phyloP scores from a whole-genome alignment of 1,140 invertebrate genomes.

The Chrysoperla carnea region DNA sequence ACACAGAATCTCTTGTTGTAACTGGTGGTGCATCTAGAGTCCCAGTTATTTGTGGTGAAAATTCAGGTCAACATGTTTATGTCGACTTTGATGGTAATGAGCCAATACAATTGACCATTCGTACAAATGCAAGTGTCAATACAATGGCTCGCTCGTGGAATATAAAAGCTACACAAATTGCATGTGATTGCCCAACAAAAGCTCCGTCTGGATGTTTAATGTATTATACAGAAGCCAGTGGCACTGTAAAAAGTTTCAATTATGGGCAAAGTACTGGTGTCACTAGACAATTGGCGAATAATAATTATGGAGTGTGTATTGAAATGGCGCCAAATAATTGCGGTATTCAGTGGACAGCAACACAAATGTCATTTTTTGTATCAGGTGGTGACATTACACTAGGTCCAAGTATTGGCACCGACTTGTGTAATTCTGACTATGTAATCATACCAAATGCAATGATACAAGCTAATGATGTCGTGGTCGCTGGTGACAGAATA shows the following conservation, averaged over 20 bases:
- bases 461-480: conserved; percentile 20
- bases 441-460: conserved; percentile 53
- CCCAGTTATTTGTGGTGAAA: conserved; percentile 59
- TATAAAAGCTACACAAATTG: conserved; percentile 53
- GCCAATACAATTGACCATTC: conserved; percentile 47
- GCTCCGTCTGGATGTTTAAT: conserved; percentile 65
- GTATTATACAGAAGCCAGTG: conserved; percentile 45
- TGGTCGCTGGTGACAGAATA: conserved; percentile 40
- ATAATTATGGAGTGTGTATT: conserved; percentile 60
- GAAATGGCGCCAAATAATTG: conserved; percentile 46
- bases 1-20: conserved; percentile 47
- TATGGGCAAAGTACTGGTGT: conserved; percentile 38
- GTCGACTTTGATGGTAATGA: conserved; percentile 50
- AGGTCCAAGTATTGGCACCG: conserved; percentile 35
- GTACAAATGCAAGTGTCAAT: conserved; percentile 33
- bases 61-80: conserved; percentile 64
- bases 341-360: conserved; percentile 38
- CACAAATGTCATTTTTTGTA: conserved; percentile 44
- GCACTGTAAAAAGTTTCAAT: conserved; percentile 58
- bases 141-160: conserved; percentile 53
- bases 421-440: conserved; percentile 41
- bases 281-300: conserved; percentile 50
- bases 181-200: conserved; percentile 42
- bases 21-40: conserved; percentile 41
- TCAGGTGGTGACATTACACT: conserved; percentile 28